phyloP scores from a whole-genome alignment of 2,888 invertebrate species.

The Podotricha telesiphe region DNA sequence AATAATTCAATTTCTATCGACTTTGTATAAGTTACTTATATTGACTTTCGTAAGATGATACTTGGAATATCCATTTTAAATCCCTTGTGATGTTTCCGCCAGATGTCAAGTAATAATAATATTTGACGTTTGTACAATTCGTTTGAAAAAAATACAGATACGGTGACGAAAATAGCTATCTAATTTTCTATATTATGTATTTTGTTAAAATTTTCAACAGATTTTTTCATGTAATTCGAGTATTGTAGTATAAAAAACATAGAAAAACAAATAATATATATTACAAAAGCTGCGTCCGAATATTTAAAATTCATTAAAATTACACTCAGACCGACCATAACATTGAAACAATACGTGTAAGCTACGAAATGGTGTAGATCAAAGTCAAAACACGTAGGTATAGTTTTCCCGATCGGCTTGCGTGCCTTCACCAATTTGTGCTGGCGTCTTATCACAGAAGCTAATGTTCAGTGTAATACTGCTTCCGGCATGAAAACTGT shows the following conservation, averaged over 20 bases:
- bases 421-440: constrained; percentile 76
- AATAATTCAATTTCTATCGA: constrained; percentile 21
- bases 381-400: constrained; percentile 45
- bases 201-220: not conserved
- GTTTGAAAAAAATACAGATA: not conserved
- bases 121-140: not conserved
- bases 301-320: constrained; percentile 20
- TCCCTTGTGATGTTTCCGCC: not conserved
- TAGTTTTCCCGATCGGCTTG: constrained; percentile 53
- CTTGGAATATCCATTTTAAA: constrained; percentile 25
- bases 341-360: constrained; percentile 12
- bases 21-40: constrained; percentile 23
- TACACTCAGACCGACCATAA: not conserved
- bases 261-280: not conserved
- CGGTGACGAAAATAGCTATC: not conserved
- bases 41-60: constrained; percentile 20
- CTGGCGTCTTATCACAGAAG: constrained; percentile 74
- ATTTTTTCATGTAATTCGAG: not conserved
- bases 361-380: constrained; percentile 2
- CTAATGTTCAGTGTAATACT: constrained; percentile 80
- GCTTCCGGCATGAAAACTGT: constrained; percentile 80
- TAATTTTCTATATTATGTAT: not conserved
- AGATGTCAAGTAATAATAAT: not conserved
- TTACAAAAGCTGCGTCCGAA: not conserved
- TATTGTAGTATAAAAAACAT: not conserved